These are phyloP conservation scores for Hippasteria phrygiana DNA, from an alignment of 53 echinoderm and acorn worm species.

Conservation along the genomic window DNA sequence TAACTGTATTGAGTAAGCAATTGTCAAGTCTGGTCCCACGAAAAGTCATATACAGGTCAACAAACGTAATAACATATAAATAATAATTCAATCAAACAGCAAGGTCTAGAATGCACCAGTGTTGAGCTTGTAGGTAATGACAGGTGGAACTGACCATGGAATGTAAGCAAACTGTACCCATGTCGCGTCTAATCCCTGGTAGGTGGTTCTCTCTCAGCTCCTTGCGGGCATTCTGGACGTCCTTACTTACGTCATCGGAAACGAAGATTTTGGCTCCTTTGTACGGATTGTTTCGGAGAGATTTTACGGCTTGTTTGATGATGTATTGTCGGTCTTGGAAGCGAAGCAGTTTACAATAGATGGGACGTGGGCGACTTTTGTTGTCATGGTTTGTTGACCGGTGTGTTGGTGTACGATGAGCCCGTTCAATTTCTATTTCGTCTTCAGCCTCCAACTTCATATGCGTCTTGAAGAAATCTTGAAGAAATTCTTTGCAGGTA, in stretches of 20 bases:
- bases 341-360: constrained; percentile 2
- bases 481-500: neutral
- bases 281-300: neutral
- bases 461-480: neutral
- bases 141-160: neutral
- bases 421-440: constrained; percentile 24
- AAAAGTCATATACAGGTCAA: too few species aligned
- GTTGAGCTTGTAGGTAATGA: too few species aligned
- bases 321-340: neutral
- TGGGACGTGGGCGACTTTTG: constrained; percentile 14
- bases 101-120: too few species aligned
- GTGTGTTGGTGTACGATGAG: constrained; percentile 27
- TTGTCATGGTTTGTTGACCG: too few species aligned
- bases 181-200: too few species aligned
- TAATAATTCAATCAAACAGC: too few species aligned
- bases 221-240: too few species aligned
- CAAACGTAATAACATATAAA: too few species aligned
- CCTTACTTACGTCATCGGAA: neutral
- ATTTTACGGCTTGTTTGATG: constrained; percentile 7
- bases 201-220: neutral
- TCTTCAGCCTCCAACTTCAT: constrained; percentile 27
- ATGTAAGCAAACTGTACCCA: too few species aligned
- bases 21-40: too few species aligned
- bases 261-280: neutral
- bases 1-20: too few species aligned